These are phyloP conservation scores for Nothobranchius furzeri DNA, from an alignment of 2,113 vertebrate genomes.

Conservation along the genomic window DNA sequence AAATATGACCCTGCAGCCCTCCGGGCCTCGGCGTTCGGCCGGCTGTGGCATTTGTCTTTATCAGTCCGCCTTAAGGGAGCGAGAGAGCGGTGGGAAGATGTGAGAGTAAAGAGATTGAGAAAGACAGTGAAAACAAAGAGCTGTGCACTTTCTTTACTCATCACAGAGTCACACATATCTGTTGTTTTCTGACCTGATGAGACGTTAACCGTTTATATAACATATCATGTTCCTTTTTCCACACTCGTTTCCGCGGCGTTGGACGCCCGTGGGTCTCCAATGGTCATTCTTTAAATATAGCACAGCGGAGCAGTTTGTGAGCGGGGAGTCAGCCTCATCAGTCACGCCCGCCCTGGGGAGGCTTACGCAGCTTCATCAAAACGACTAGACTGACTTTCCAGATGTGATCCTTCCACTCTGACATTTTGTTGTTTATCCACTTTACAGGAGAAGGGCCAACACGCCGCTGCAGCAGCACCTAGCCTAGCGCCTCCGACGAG, in stretches of 20 bases:
- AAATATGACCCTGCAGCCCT: slow-evolving; percentile 80
- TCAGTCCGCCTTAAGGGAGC: slow-evolving; percentile 76
- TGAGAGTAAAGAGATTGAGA: slow-evolving; percentile 62
- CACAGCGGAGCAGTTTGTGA: slow-evolving; percentile 52
- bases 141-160: slow-evolving; percentile 41
- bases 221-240: slow-evolving; percentile 24
- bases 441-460: slow-evolving; percentile 24
- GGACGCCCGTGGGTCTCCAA: slow-evolving; percentile 20
- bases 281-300: slow-evolving; percentile 71
- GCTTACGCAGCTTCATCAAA: slow-evolving; percentile 70
- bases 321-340: slow-evolving; percentile 63
- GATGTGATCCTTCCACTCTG: slow-evolving; percentile 68
- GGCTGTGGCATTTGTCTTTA: slow-evolving; percentile 85
- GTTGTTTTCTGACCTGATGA: slow-evolving; percentile 36
- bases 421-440: slow-evolving; percentile 68
- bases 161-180: slow-evolving; percentile 40
- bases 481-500: slow-evolving; percentile 3
- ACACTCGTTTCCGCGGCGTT: slow-evolving; percentile 24
- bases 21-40: slow-evolving; percentile 67
- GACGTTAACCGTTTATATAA: slow-evolving; percentile 15
- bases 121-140: slow-evolving; percentile 51
- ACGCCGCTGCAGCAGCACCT: not conserved
- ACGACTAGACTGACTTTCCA: slow-evolving; percentile 75
- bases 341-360: slow-evolving; percentile 66
- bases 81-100: slow-evolving; percentile 54